Evolutionary conservation across 2,113 vertebrate genomes (phyloP), one percentile per base, ranked within the genome.

Genomic region (Alces alces): DNA sequence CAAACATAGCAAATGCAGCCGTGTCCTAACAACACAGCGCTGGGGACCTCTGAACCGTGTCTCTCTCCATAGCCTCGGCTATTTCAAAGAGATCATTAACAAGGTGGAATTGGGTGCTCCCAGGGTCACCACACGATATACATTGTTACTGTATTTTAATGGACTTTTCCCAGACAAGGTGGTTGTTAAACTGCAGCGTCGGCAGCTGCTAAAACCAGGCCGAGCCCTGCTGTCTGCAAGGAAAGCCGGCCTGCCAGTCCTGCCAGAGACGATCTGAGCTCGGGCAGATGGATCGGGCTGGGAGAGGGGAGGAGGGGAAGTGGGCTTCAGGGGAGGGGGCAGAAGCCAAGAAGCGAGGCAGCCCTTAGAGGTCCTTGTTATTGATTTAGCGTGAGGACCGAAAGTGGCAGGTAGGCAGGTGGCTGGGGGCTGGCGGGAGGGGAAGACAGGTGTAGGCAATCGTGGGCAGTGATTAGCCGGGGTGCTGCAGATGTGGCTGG

Each of bases 31-130:
- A 79, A 88, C 84, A 43, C 39, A 13, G 80, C 61, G 84, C 80
- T 19, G 25, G 85, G 86, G 92, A 93, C 89, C 87, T 93, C 97
- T 94, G 95, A 98, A 92, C 57, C 85, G 10, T 16, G 88, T 89
- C 58, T 91, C 91, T 92, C 73, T 93, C 78, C 64, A 55, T 52
- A 85, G 92, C 86, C 86, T 86, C 55, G 25, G 61, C 89, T 86
- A 52, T 96, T 97, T 97, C 98, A 93, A 96, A 98, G 86, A 96
- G 95, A 98, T 98, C 97, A 93, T 98, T 98, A 98, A 95, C 97
- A 93, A 91, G 94, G 97, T 97, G 88, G 95, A 98, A 96, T 95
- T 90, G 96, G 93, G 92, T 93, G 92, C 61, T 98, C 96, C 83
- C 61, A 60, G 97, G 97, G 98, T 98, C 97, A 97, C 76, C 54